Evolutionary conservation across 30 jellyfish, hydroid and myxozoan genomes (phyloP).

Genomic region (Catostylus mosaicus): DNA sequence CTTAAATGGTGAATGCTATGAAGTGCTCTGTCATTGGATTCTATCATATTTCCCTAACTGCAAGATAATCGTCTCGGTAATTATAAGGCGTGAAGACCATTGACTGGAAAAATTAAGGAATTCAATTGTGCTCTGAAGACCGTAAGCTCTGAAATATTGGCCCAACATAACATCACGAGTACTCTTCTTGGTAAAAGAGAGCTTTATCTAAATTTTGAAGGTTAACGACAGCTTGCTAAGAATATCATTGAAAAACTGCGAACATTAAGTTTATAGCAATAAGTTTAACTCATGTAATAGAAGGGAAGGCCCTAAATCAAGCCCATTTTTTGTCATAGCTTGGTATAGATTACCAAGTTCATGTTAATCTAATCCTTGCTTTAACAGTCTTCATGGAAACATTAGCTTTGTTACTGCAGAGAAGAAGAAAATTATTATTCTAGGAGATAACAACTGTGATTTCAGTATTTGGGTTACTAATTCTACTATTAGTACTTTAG

Average conservation of each 20-base stretch:
- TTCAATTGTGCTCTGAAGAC: not conserved
- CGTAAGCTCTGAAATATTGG: not conserved
- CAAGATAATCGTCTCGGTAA: not conserved
- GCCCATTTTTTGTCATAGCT: not conserved
- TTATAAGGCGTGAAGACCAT: not conserved
- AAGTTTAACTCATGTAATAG: not conserved
- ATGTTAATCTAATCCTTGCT: not conserved
- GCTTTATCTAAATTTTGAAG: not conserved
- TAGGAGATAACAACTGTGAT: conserved; percentile 17
- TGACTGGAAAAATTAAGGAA: not conserved
- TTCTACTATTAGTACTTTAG: too few relatives aligned
- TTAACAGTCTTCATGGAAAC: not conserved
- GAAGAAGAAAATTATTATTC: not conserved
- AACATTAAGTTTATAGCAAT: not conserved
- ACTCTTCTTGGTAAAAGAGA: conserved; percentile 11
- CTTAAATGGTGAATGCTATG: not conserved
- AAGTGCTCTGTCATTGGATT: not conserved
- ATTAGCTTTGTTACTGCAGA: not conserved
- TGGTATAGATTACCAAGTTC: conserved; percentile 15
- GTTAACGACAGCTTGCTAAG: not conserved
- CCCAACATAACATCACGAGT: not conserved
- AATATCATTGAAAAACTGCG: not conserved
- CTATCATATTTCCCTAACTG: not conserved
- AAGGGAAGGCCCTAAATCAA: not conserved
- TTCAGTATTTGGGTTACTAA: too few relatives aligned